phyloP scores from a whole-genome alignment of 1,140 invertebrate genomes.

The Atta colombica region DNA sequence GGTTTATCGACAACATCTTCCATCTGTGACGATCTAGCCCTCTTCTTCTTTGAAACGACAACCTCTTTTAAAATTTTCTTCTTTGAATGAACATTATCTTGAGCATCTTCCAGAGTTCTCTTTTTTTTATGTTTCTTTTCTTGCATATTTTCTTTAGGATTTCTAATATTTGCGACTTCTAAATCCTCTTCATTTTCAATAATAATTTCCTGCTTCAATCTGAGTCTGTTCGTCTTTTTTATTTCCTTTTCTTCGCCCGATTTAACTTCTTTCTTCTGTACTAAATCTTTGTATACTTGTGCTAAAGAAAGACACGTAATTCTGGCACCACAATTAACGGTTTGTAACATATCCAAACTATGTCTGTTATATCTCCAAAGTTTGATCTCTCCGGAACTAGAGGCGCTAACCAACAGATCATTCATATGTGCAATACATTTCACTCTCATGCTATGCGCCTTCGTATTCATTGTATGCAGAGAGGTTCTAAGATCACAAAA shows the following conservation, averaged over 20 bases:
- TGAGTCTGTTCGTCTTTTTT: constrained; percentile 32
- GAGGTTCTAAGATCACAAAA: constrained; percentile 87
- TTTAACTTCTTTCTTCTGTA: constrained; percentile 54
- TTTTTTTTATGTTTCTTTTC: constrained; percentile 57
- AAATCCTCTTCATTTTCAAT: constrained; percentile 77
- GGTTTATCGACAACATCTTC: constrained; percentile 12
- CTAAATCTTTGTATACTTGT: constrained; percentile 55
- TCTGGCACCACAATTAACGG: constrained; percentile 80
- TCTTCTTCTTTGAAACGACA: constrained; percentile 8
- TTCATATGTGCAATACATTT: constrained; percentile 88
- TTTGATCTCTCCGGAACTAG: constrained; percentile 93
- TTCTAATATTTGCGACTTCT: constrained; percentile 1
- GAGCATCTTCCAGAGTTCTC: constrained; percentile 51
- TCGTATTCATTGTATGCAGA: constrained; percentile 85
- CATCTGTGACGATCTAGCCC: constrained; percentile 20
- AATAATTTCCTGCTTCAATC: constrained; percentile 71
- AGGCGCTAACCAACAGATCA: constrained; percentile 88
- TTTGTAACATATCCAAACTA: constrained; percentile 82
- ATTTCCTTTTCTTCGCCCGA: constrained; percentile 46
- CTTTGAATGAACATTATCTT: constrained; percentile 57
- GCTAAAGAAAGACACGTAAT: constrained; percentile 83
- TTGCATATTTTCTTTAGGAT: not conserved
- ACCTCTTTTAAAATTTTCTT: constrained; percentile 30
- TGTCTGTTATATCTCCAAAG: constrained; percentile 89
- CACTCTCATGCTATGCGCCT: constrained; percentile 90